Evolutionary conservation across 2,888 invertebrate genomes (phyloP).

Genomic region (Physocephala rufipes): DNA sequence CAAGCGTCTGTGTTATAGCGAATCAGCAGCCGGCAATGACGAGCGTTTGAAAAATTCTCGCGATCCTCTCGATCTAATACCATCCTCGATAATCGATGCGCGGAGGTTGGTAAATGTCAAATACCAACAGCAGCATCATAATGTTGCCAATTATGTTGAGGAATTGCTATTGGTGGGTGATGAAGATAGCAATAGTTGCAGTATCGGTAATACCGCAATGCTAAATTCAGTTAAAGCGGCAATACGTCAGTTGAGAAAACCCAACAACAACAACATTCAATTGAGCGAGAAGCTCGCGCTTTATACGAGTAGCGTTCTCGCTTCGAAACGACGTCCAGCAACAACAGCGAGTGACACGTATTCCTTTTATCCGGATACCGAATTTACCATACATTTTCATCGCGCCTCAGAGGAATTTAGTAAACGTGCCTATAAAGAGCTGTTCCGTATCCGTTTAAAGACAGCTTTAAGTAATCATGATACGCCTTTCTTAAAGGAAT

Average conservation of each 20-base stretch:
- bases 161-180: constrained; percentile 21
- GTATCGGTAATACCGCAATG: constrained; percentile 43
- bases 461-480: constrained; percentile 60
- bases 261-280: constrained; percentile 37
- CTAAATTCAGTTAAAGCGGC: constrained; percentile 41
- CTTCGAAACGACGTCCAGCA: constrained; percentile 26
- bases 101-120: constrained; percentile 52
- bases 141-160: constrained; percentile 23
- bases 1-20: constrained; percentile 40
- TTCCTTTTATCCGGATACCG: constrained; percentile 59
- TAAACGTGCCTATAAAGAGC: constrained; percentile 62
- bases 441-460: constrained; percentile 61
- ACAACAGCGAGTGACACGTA: constrained; percentile 53
- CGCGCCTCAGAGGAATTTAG: constrained; percentile 62
- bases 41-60: constrained; percentile 36
- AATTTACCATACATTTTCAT: constrained; percentile 60
- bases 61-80: constrained; percentile 62
- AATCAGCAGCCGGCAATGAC: constrained; percentile 10
- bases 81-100: constrained; percentile 53
- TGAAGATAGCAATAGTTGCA: constrained; percentile 48
- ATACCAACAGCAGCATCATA: constrained; percentile 46
- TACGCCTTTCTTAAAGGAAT: constrained; percentile 62
- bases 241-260: constrained; percentile 31
- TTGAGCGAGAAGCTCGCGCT: constrained; percentile 38
- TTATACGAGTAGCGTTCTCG: constrained; percentile 30